These are phyloP conservation scores for Bombyx mori DNA, from an alignment of 1,140 invertebrate species.

Conservation along the genomic window DNA sequence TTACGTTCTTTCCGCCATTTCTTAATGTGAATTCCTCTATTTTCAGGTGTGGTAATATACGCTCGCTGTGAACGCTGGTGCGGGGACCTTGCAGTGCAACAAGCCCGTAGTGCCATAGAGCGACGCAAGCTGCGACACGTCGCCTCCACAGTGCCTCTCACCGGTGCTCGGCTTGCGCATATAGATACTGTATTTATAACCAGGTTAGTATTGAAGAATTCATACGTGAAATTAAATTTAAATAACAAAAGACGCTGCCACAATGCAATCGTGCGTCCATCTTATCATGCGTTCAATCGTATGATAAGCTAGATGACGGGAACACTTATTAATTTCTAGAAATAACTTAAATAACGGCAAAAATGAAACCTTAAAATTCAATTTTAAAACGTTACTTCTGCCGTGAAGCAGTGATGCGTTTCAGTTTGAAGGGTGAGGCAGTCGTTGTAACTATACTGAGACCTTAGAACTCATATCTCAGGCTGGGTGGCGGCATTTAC, in stretches of 20 bases:
- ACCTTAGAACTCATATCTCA: too few species aligned
- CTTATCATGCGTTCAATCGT: too few species aligned
- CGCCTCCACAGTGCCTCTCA: constrained; percentile 29
- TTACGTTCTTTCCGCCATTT: not conserved
- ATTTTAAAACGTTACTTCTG: not conserved
- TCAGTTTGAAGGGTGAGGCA: too few species aligned
- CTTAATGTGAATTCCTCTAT: constrained; percentile 2
- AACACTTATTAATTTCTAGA: too few species aligned
- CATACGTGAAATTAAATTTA: too few species aligned
- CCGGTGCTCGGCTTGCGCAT: constrained; percentile 47
- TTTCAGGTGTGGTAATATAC: constrained; percentile 62
- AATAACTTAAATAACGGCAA: too few species aligned
- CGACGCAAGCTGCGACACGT: constrained; percentile 36
- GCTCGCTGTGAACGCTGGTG: constrained; percentile 63
- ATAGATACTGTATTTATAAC: constrained; percentile 66
- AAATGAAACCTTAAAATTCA: not conserved
- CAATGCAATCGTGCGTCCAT: too few species aligned
- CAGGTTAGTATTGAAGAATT: constrained; percentile 36
- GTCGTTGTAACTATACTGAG: too few species aligned
- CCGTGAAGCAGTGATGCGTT: too few species aligned
- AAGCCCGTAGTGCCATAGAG: constrained; percentile 39
- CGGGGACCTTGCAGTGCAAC: constrained; percentile 52
- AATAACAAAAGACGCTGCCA: too few species aligned
- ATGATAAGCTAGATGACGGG: too few species aligned
- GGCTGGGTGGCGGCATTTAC: too few species aligned